phyloP scores from a whole-genome alignment of 2,797 vertebrate species.

The Anableps anableps region DNA sequence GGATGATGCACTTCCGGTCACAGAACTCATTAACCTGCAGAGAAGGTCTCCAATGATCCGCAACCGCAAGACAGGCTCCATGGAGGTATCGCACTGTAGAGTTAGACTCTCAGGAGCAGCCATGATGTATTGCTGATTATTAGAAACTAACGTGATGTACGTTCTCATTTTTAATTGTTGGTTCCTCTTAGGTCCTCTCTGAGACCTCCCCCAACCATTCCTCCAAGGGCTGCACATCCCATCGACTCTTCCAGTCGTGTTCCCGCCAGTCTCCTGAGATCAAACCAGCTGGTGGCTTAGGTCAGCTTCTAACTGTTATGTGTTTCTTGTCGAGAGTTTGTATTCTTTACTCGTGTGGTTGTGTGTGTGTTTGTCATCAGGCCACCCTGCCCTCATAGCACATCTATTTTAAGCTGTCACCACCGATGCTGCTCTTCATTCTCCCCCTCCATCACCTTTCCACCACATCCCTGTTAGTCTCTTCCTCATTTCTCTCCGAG shows the following conservation, averaged over 20 bases:
- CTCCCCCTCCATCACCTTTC: conserved; percentile 10
- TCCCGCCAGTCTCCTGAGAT: conserved; percentile 92
- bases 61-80: conserved; percentile 91
- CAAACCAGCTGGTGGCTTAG: conserved; percentile 89
- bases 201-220: conserved; percentile 83
- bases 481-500: conserved; percentile 9
- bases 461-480: conserved; percentile 12
- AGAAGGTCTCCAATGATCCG: conserved; percentile 89
- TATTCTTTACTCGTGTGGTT: neutral
- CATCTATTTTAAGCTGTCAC: conserved; percentile 53
- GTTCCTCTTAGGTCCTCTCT: conserved; percentile 90
- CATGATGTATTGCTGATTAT: neutral
- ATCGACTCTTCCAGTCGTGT: conserved; percentile 91
- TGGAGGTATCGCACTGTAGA: conserved; percentile 87
- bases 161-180: neutral
- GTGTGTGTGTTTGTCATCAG: conserved; percentile 18
- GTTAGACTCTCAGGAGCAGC: neutral
- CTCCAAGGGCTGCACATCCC: conserved; percentile 75
- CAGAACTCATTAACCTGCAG: conserved; percentile 84
- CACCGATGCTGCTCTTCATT: conserved; percentile 25
- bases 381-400: conserved; percentile 21
- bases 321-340: conserved; percentile 7
- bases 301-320: conserved; percentile 74
- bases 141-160: neutral
- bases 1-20: conserved; percentile 76